phyloP scores from a whole-genome alignment of 2,797 vertebrate genomes.

The Falco rusticolus region DNA sequence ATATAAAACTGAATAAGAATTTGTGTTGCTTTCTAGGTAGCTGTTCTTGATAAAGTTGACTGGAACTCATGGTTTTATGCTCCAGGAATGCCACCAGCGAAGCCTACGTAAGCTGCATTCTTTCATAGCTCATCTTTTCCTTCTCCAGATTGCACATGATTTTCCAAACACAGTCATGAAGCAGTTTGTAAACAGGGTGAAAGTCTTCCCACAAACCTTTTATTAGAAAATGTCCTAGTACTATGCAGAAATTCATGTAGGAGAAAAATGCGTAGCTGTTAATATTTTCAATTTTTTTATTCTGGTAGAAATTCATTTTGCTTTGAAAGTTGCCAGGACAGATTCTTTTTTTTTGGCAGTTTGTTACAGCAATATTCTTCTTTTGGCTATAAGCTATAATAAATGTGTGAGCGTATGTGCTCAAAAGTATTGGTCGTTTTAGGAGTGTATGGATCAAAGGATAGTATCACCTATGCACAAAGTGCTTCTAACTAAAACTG shows the following conservation, averaged over 20 bases:
- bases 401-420: rapidly evolving
- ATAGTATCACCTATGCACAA: not conserved
- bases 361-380: not conserved
- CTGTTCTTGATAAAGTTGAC: conserved; percentile 91
- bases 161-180: not conserved
- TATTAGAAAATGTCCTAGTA: not conserved
- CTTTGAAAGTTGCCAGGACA: not conserved
- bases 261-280: not conserved
- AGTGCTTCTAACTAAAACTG: not conserved
- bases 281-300: not conserved
- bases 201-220: not conserved
- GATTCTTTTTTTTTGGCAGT: not conserved
- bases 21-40: conserved; percentile 79
- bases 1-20: not conserved
- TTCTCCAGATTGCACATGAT: not conserved
- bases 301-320: not conserved
- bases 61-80: conserved; percentile 93
- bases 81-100: conserved; percentile 92
- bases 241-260: not conserved
- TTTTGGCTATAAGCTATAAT: not conserved
- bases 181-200: not conserved
- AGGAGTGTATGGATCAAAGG: not conserved
- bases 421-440: not conserved
- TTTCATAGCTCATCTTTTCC: not conserved
- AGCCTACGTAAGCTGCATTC: conserved; percentile 81